These are phyloP conservation scores for Glaucomys volans DNA, from an alignment of 2,113 vertebrate genomes.

Conservation along the genomic window DNA sequence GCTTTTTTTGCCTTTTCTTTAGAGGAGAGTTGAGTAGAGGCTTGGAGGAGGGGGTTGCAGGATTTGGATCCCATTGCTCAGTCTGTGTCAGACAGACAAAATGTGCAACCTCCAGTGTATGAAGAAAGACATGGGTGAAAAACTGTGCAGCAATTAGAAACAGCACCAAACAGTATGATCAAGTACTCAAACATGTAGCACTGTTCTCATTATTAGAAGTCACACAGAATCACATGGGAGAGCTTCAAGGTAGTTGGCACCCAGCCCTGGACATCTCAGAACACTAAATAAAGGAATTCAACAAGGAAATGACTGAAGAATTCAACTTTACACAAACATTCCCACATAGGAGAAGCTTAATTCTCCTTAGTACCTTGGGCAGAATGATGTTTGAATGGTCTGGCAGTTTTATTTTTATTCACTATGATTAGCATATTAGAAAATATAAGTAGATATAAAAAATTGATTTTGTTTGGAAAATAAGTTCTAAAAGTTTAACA, in stretches of 20 bases:
- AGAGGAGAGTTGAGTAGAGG: not conserved
- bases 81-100: not conserved
- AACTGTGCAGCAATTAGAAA: not conserved
- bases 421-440: not conserved
- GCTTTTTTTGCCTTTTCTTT: not conserved
- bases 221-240: not conserved
- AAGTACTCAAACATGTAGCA: no score
- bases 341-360: not conserved
- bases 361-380: not conserved
- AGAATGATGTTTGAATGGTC: not conserved
- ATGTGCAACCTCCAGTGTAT: not conserved
- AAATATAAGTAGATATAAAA: not conserved
- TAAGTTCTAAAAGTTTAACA: not conserved
- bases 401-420: not conserved
- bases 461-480: not conserved
- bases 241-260: not conserved
- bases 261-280: not conserved
- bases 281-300: not conserved
- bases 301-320: not conserved
- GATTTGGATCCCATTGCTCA: not conserved
- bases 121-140: not conserved
- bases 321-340: not conserved
- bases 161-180: not conserved
- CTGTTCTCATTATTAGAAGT: no score
- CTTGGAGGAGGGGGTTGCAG: fast-evolving